Percentiles rank a stretch among this genome's conserved stretches.
Conservation (phyloP, 2,797 vertebrate species). For the Fistularia commersonii region DNA sequence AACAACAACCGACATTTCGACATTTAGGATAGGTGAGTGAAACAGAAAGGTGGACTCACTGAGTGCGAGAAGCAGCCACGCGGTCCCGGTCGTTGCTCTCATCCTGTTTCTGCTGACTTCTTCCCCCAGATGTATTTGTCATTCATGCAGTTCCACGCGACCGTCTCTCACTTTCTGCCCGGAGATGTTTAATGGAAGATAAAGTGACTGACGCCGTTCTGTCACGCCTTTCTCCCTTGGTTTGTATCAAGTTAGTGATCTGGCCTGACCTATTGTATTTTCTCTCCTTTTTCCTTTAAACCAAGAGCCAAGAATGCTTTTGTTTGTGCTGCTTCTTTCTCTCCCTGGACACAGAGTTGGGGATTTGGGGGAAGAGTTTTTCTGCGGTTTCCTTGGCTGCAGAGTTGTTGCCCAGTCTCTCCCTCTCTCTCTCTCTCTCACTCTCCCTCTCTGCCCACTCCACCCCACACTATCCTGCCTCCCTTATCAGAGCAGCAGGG, state of each 20-base stretch:
- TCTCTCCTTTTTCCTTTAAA: slow-evolving; percentile 27
- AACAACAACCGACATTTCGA: too few relatives aligned
- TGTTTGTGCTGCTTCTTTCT: slow-evolving; percentile 49
- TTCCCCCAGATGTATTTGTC: slow-evolving; percentile 21
- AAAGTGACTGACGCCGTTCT: slow-evolving; percentile 18
- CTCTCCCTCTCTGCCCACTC: slow-evolving; percentile 22
- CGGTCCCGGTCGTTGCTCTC: slow-evolving; percentile 44
- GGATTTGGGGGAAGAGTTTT: slow-evolving; percentile 60
- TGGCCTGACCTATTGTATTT: slow-evolving; percentile 33
- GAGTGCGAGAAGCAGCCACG: slow-evolving; percentile 54
- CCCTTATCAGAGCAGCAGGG: slow-evolving; percentile 57
- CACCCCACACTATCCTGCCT: slow-evolving; percentile 28
- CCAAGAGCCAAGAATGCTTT: slow-evolving; percentile 72
- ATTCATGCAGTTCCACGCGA: slow-evolving; percentile 32
- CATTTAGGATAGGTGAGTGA: too few relatives aligned
- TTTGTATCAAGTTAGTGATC: slow-evolving; percentile 53
- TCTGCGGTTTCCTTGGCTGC: slow-evolving; percentile 72
- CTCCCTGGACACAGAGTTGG: slow-evolving; percentile 36
- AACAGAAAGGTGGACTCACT: slow-evolving; percentile 47
- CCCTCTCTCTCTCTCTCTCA: slow-evolving; percentile 22
- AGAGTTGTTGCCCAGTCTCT: slow-evolving; percentile 28
- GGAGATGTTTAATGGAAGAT: slow-evolving; percentile 9
- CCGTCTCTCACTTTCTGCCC: too few relatives aligned
- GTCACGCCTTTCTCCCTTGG: slow-evolving; percentile 57
- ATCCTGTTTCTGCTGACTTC: slow-evolving; percentile 32